phyloP scores from a whole-genome alignment of 2,888 invertebrate genomes.

The Drepanosiphum platanoidis region DNA sequence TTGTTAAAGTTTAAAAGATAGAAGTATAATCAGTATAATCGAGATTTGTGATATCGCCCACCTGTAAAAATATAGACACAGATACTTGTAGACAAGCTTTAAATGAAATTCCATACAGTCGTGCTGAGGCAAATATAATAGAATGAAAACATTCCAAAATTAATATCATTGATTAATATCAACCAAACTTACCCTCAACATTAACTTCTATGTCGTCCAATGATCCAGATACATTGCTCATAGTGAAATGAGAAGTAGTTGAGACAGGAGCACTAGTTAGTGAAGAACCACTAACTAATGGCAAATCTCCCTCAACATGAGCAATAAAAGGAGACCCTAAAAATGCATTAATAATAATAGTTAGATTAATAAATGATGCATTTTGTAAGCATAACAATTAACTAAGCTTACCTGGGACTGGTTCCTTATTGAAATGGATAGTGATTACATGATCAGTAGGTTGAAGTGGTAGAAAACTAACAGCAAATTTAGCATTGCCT shows the following conservation, averaged over 20 bases:
- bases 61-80: conserved; percentile 64
- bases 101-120: conserved; percentile 52
- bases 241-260: conserved; percentile 70
- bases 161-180: background rate
- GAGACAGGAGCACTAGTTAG: conserved; percentile 71
- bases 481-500: conserved; percentile 90
- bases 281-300: conserved; percentile 73
- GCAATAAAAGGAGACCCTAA: conserved; percentile 92
- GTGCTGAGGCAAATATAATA: conserved; percentile 45
- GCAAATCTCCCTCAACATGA: conserved; percentile 74
- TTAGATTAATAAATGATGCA: background rate
- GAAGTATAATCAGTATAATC: conserved; percentile 65
- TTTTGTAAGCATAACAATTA: background rate
- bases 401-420: conserved; percentile 69
- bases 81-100: conserved; percentile 58
- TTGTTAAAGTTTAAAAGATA: conserved; percentile 63
- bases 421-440: conserved; percentile 95
- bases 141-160: conserved; percentile 50
- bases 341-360: conserved; percentile 70
- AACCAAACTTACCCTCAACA: conserved; percentile 83
- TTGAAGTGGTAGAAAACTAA: conserved; percentile 95
- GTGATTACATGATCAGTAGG: conserved; percentile 94
- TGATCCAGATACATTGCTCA: conserved; percentile 76
- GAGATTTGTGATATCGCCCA: conserved; percentile 65
- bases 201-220: conserved; percentile 95